These are phyloP conservation scores for Syngnathus scovelli DNA, from an alignment of 2,113 vertebrate genomes.

Conservation along the genomic window DNA sequence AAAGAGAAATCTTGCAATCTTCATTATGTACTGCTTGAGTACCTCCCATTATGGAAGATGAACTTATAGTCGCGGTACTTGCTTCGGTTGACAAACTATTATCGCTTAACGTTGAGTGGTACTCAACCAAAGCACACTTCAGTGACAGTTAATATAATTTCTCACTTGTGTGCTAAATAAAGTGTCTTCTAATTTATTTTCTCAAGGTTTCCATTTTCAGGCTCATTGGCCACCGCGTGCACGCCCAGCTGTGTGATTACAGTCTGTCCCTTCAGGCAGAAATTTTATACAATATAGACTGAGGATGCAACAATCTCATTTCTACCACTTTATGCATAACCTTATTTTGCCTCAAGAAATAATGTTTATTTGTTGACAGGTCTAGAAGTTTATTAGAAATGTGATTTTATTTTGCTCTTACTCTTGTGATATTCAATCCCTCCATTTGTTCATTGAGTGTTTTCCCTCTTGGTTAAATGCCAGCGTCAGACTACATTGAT, in stretches of 20 bases:
- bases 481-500: slow-evolving; percentile 16
- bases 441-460: slow-evolving; percentile 18
- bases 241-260: not conserved
- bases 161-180: not conserved
- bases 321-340: not conserved
- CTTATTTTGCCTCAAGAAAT: not conserved
- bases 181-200: slow-evolving; percentile 1
- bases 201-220: slow-evolving; percentile 15
- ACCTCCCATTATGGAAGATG: not conserved
- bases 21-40: not conserved
- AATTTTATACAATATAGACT: not conserved
- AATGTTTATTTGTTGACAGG: not conserved
- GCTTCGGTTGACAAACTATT: not conserved
- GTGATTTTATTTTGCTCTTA: not conserved
- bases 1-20: not conserved
- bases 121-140: not conserved
- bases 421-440: slow-evolving; percentile 12
- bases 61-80: not conserved
- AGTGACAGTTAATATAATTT: not conserved
- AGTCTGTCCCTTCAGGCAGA: not conserved
- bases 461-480: slow-evolving; percentile 26
- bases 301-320: not conserved
- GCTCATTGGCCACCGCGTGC: not conserved
- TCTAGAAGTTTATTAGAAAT: not conserved
- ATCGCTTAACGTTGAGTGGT: not conserved